Conservation (phyloP, 2,113 vertebrate genomes). For the Corythoichthys intestinalis region DNA sequence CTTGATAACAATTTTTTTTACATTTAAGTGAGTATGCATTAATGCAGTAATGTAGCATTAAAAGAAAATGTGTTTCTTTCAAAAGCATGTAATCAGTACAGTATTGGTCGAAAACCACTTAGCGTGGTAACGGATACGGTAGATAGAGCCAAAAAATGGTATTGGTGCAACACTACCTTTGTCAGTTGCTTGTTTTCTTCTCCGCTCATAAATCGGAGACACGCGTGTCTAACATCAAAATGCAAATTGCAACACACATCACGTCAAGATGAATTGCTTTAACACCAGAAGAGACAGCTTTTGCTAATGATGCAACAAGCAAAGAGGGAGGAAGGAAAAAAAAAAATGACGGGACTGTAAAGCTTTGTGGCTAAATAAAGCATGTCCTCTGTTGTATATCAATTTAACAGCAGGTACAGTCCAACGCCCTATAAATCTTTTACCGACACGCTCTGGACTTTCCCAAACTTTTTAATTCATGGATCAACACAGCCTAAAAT, state of each 20-base stretch:
- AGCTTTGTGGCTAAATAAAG: background rate
- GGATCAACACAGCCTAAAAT: background rate
- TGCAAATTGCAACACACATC: slow-evolving; percentile 3
- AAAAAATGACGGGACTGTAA: background rate
- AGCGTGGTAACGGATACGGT: background rate
- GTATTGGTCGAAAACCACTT: no score
- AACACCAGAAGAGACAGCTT: background rate
- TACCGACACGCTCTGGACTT: background rate
- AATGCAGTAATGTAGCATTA: no score
- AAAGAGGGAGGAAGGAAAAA: background rate
- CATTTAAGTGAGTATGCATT: no score
- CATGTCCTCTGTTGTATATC: background rate
- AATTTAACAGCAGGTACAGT: background rate
- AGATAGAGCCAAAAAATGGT: background rate
- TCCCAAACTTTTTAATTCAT: background rate
- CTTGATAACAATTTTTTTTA: no score
- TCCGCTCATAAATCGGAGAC: background rate
- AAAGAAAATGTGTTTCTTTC: no score
- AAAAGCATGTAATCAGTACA: no score
- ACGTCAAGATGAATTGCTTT: background rate
- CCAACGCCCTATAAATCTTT: background rate
- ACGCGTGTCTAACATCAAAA: background rate
- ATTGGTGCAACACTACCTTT: background rate
- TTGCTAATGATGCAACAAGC: background rate
- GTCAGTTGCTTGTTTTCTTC: background rate